Percentiles rank a stretch among this genome's conserved stretches.
Conservation (phyloP, 1,140 invertebrate species). For the Macrobrachium nipponense region DNA sequence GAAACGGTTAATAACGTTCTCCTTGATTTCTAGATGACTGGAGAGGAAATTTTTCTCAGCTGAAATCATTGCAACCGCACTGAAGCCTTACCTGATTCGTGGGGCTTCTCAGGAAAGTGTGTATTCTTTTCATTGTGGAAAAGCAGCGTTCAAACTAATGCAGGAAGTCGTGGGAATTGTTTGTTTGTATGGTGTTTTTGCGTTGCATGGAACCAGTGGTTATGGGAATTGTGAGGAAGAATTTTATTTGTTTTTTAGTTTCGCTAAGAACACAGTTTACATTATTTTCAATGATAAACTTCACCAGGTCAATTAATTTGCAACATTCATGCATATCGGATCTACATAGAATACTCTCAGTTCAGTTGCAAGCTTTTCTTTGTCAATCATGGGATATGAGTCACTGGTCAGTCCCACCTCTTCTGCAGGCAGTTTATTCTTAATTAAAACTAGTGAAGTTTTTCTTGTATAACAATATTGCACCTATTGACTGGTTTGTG, state of each 20-base stretch:
- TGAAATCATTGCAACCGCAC: too few relatives aligned
- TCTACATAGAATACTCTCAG: slow-evolving; percentile 54
- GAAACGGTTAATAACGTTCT: too few relatives aligned
- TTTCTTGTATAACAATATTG: slow-evolving; percentile 61
- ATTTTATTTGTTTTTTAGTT: slow-evolving; percentile 50
- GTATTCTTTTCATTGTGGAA: too few relatives aligned
- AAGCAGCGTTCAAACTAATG: too few relatives aligned
- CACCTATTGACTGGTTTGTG: slow-evolving; percentile 12
- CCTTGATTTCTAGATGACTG: too few relatives aligned
- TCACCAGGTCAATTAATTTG: slow-evolving; percentile 31
- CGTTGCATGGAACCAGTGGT: too few relatives aligned
- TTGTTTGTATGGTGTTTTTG: too few relatives aligned
- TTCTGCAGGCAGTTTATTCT: slow-evolving; percentile 38
- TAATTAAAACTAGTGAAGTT: slow-evolving; percentile 42
- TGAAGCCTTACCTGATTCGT: too few relatives aligned
- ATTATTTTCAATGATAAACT: slow-evolving; percentile 45
- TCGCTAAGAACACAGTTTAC: slow-evolving; percentile 51
- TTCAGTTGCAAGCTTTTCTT: slow-evolving; percentile 58
- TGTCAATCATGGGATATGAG: slow-evolving; percentile 56
- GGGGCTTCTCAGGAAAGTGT: too few relatives aligned
- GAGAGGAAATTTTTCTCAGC: too few relatives aligned
- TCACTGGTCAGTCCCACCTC: slow-evolving; percentile 29
- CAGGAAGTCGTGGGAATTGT: too few relatives aligned
- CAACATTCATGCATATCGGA: slow-evolving; percentile 40
- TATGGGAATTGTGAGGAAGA: slow-evolving; percentile 55